Conservation (phyloP, 2,797 vertebrate species). For the Florisuga fusca region DNA sequence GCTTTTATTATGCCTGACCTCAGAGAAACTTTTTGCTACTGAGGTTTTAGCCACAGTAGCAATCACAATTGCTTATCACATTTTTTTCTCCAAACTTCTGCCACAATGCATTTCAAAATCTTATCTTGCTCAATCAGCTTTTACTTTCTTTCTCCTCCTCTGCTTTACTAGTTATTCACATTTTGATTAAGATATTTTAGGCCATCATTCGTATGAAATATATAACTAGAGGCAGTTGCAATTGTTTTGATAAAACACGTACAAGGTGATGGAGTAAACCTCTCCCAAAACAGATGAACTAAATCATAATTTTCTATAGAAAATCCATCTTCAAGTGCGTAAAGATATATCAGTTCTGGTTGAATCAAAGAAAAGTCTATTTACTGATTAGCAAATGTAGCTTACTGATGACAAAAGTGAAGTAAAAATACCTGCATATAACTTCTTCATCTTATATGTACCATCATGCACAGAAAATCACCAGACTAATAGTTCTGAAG, state of each 20-base stretch:
- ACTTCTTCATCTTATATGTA: background rate
- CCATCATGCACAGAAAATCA: background rate
- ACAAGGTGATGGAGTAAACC: background rate
- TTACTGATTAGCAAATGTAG: background rate
- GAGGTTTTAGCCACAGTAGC: background rate
- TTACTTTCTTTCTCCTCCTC: background rate
- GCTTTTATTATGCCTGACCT: background rate
- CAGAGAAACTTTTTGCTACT: background rate
- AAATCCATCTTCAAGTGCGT: background rate
- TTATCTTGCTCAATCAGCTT: background rate
- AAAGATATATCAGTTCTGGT: rapidly evolving
- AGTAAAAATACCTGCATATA: background rate
- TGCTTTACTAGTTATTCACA: background rate
- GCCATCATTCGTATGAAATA: background rate
- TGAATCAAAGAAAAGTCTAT: background rate
- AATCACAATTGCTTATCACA: too few relatives aligned
- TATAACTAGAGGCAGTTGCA: background rate
- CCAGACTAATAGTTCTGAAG: background rate
- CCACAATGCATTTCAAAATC: background rate
- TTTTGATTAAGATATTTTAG: background rate
- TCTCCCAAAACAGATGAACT: background rate
- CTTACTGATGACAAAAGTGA: background rate
- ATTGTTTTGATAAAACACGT: rapidly evolving
- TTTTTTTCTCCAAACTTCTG: background rate
- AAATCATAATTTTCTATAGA: background rate